A percentile compares a stretch with the other conserved stretches of the same genome.
Conservation (phyloP, 2,113 vertebrate genomes). For the Eurypyga helias region DNA sequence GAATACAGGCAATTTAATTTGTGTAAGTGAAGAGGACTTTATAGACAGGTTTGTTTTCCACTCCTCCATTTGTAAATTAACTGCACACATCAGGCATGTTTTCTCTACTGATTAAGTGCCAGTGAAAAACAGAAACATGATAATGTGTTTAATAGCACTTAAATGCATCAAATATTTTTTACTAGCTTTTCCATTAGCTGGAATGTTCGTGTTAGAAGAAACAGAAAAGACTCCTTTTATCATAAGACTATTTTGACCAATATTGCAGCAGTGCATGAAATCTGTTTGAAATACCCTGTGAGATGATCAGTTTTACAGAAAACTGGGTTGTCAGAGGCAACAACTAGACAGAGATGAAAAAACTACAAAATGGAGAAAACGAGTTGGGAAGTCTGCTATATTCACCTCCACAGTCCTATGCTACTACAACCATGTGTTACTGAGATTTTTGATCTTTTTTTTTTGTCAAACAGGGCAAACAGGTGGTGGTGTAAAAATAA, state of each 20-base stretch:
- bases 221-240: not conserved
- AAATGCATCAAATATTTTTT: not conserved
- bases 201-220: not conserved
- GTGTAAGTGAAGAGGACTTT: not conserved
- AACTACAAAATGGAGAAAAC: not conserved
- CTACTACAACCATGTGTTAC: not conserved
- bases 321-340: not conserved
- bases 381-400: fast-evolving
- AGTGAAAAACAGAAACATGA: not conserved
- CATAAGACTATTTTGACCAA: not conserved
- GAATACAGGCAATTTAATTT: not conserved
- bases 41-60: not conserved
- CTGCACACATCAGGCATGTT: not conserved
- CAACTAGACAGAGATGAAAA: not conserved
- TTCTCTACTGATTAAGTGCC: not conserved
- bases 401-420: not conserved
- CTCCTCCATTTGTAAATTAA: not conserved
- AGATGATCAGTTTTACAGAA: not conserved
- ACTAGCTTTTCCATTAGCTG: not conserved
- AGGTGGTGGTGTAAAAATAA: not conserved
- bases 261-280: not conserved
- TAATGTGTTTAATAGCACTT: not conserved
- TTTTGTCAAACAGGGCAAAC: not conserved
- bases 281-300: not conserved
- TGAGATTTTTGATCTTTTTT: not conserved